Percentiles rank a stretch among this genome's conserved stretches.
These are phyloP conservation scores for Colaptes auratus DNA, from an alignment of 2,113 vertebrate genomes.

Conservation along the genomic window DNA sequence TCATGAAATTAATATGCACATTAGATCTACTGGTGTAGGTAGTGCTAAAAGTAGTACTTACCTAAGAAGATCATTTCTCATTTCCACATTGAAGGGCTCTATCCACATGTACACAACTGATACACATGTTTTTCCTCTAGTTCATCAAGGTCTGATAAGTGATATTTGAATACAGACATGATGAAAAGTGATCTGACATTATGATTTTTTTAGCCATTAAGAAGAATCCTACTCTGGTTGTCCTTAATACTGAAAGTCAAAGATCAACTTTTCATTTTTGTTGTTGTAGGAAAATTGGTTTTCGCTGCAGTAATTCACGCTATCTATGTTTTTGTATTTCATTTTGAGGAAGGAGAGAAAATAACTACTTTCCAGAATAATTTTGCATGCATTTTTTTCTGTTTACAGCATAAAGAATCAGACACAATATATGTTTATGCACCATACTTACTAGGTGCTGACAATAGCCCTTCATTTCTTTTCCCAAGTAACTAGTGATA, in stretches of 20 bases:
- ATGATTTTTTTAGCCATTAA: slow-evolving; percentile 18
- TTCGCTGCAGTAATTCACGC: neutral
- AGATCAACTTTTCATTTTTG: neutral
- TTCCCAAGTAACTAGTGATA: too few relatives aligned
- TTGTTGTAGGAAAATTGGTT: neutral
- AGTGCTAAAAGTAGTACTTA: neutral
- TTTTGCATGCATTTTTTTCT: neutral
- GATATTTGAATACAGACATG: neutral
- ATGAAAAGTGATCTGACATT: slow-evolving; percentile 21
- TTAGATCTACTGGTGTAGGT: neutral
- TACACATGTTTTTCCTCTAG: neutral
- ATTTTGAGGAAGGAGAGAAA: neutral
- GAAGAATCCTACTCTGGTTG: slow-evolving; percentile 23
- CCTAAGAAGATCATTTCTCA: slow-evolving; percentile 3
- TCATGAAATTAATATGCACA: neutral
- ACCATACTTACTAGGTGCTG: fast-evolving
- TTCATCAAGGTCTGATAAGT: slow-evolving; percentile 29
- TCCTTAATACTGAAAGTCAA: neutral
- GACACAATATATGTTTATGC: neutral
- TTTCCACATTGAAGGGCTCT: neutral
- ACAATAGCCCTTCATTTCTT: neutral
- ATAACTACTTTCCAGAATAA: neutral
- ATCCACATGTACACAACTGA: neutral
- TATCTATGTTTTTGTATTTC: neutral
- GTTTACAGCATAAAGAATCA: neutral